Evolutionary conservation across 2,113 vertebrate genomes (phyloP).

Genomic region (Glaucomys volans): DNA sequence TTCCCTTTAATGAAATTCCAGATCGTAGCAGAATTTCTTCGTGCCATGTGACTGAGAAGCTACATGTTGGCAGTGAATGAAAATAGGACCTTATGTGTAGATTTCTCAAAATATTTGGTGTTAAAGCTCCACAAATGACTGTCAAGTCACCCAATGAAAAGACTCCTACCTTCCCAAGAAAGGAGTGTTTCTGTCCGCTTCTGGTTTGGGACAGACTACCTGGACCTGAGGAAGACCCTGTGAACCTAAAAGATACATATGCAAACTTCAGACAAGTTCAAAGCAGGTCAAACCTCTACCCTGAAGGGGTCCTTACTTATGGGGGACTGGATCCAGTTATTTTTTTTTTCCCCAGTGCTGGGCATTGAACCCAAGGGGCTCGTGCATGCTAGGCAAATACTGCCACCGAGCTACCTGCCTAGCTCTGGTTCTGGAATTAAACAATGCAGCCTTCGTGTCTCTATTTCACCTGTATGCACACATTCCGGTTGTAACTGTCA

Average conservation of each 20-base stretch:
- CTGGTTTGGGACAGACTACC: background rate
- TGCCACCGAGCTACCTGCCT: too few relatives aligned
- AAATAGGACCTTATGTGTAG: background rate
- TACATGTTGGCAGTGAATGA: conserved; percentile 3
- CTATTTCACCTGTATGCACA: background rate
- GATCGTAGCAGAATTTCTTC: conserved; percentile 55
- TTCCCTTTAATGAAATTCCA: conserved; percentile 32
- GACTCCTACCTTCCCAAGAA: background rate
- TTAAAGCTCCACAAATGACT: background rate
- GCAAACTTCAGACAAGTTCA: background rate
- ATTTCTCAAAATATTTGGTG: conserved; percentile 47
- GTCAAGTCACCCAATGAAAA: background rate
- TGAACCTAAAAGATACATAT: background rate
- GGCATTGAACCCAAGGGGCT: too few relatives aligned
- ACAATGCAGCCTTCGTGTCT: background rate
- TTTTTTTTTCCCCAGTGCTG: too few relatives aligned
- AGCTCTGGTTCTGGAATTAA: background rate
- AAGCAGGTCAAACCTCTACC: background rate
- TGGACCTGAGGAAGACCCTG: background rate
- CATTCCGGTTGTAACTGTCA: background rate
- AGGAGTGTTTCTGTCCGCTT: background rate
- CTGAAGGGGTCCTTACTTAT: background rate
- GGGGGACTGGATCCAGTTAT: background rate
- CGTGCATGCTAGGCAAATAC: too few relatives aligned
- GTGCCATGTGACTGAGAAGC: background rate